Conservation (phyloP, 1,140 invertebrate species). For the Euwallacea fornicatus region DNA sequence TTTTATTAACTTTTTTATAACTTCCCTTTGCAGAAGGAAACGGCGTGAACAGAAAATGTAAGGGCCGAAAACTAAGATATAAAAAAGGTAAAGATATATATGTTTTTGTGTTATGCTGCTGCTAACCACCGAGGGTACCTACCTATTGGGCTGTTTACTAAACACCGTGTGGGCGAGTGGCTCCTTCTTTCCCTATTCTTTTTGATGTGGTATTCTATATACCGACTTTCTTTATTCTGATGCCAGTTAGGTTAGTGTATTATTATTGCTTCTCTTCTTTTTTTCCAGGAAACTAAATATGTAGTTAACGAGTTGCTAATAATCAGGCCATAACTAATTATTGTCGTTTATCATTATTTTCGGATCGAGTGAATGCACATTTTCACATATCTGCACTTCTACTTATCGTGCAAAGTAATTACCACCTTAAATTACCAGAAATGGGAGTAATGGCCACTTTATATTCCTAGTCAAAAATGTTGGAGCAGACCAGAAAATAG, state of each 20-base stretch:
- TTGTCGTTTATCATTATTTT: slow-evolving; percentile 1
- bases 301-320: background rate
- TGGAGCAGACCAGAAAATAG: no score
- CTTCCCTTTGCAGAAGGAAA: slow-evolving; percentile 26
- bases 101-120: slow-evolving; percentile 6
- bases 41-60: slow-evolving; percentile 21
- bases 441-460: no score
- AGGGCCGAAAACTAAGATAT: slow-evolving; percentile 28
- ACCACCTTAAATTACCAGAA: no score
- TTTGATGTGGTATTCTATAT: no score
- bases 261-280: no score
- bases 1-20: slow-evolving; percentile 28
- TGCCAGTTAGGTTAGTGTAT: no score
- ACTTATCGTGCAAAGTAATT: no score
- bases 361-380: background rate
- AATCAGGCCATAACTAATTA: slow-evolving; percentile 4
- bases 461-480: no score
- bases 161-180: background rate
- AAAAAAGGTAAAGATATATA: slow-evolving; percentile 33
- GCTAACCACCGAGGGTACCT: slow-evolving; percentile 11
- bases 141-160: background rate
- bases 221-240: no score
- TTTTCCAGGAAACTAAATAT: no score
- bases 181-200: background rate
- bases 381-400: no score